Base-by-base conservation (phyloP, 2,888 invertebrate species). In the Acheta domesticus region DNA sequence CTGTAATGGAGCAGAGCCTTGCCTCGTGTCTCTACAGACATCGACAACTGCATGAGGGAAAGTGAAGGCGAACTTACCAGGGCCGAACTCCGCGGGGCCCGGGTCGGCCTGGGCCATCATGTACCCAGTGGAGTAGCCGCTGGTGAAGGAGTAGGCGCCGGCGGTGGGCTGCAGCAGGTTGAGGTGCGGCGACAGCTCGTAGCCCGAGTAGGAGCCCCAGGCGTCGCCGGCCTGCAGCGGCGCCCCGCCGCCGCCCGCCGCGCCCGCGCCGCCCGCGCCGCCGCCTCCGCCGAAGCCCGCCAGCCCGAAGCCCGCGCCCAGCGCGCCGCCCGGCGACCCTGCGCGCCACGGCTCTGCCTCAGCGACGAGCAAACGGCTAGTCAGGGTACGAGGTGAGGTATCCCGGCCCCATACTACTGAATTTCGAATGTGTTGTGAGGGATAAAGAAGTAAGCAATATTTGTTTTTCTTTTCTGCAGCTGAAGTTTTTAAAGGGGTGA, bases 131-230 rank as follows among this genome's bases (percentile, higher is more conserved):
- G 78, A 77, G 78, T 78, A 23, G 49, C 74, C 50, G 19, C 79
- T 80, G 12, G 91, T 90, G 49, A 92, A 91, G 84, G 93, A 93
- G 0, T 91, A 89, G 14, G 89, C 89, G 91, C 89, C 11, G 77
- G 93, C 90, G 0, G 93, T 92, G 14, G 75, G 21, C 14, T 75
- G 20, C 73, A 94, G 88, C 62, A 95, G 87, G 85, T 92, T 92
- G 80, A 92, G 87, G 85, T 95, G 95, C 14, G 94, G 92, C 23
- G 93, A 91, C 20, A 94, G 86, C 84, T 94, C 94, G 85, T 94
- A 94, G 0, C 93, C 91, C 73, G 83, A 83, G 49, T 84, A 83
- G 12, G 76, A 48, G 49, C 83, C 83, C 85, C 84, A 95, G 78
- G 94, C 92, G 84, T 94, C 94, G 1, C 93, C 91, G 2, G 93